phyloP scores from a whole-genome alignment of 2,888 invertebrate species.

The Bugula neritina region DNA sequence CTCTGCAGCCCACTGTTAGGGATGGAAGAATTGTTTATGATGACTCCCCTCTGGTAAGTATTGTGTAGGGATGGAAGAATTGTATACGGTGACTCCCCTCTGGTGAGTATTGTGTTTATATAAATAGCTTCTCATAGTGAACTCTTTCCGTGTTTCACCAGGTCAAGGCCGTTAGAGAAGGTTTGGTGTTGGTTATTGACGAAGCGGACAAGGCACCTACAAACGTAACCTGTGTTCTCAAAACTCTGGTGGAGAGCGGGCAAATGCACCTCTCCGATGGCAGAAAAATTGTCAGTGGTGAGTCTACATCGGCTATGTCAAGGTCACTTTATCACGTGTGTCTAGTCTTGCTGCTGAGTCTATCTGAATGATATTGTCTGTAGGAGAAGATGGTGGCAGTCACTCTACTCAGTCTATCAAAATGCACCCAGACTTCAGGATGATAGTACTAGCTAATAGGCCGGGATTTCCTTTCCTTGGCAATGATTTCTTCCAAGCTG shows the following conservation, averaged over 20 bases:
- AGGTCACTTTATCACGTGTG: too few relatives aligned
- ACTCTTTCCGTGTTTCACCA: too few relatives aligned
- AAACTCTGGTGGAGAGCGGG: slow-evolving; percentile 89
- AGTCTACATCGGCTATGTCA: background rate
- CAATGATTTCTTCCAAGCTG: slow-evolving; percentile 78
- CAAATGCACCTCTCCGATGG: slow-evolving; percentile 94
- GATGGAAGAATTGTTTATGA: slow-evolving; percentile 85
- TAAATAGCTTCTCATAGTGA: too few relatives aligned
- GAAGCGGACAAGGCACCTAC: slow-evolving; percentile 97
- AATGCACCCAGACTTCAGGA: slow-evolving; percentile 84
- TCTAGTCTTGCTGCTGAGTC: too few relatives aligned
- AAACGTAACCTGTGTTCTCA: slow-evolving; percentile 90
- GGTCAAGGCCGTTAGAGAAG: slow-evolving; percentile 71
- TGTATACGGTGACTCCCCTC: slow-evolving; percentile 84
- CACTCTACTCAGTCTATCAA: slow-evolving; percentile 53
- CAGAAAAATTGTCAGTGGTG: slow-evolving; percentile 67
- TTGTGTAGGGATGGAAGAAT: slow-evolving; percentile 71
- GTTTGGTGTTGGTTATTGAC: slow-evolving; percentile 86
- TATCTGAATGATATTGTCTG: too few relatives aligned
- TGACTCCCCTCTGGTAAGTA: slow-evolving; percentile 78
- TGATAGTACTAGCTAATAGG: slow-evolving; percentile 89
- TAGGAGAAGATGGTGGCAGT: background rate
- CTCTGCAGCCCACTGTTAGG: slow-evolving; percentile 81
- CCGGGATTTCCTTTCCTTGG: slow-evolving; percentile 97
- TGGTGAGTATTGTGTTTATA: too few relatives aligned